Percentiles rank a stretch among this genome's conserved stretches.
Evolutionary conservation across 2,888 invertebrate species (phyloP).

Genomic region (Troides oblongomaculatus): DNA sequence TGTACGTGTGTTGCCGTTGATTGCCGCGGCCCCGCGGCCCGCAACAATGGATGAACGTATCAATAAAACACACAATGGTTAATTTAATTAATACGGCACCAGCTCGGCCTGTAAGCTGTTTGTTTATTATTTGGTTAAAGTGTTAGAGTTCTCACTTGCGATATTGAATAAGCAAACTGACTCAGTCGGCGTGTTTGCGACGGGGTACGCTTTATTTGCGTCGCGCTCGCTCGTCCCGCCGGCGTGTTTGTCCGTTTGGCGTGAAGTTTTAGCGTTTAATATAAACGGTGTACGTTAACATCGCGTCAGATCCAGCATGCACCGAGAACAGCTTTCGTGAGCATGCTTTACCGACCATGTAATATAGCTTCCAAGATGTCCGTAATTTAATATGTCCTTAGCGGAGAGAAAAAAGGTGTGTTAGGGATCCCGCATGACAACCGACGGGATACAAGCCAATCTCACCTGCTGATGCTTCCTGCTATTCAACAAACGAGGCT

Average conservation of each 20-base stretch:
- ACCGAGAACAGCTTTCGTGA: too few species aligned
- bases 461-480: too few species aligned
- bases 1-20: too few species aligned
- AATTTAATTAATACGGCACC: not conserved
- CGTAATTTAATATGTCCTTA: too few species aligned
- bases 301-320: too few species aligned
- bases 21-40: too few species aligned
- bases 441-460: too few species aligned
- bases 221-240: slow-evolving; percentile 5
- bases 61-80: not conserved
- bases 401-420: too few species aligned
- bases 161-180: slow-evolving; percentile 19
- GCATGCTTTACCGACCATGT: too few species aligned
- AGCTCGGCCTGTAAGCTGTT: not conserved
- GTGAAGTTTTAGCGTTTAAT: slow-evolving; percentile 1
- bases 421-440: too few species aligned
- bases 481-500: too few species aligned
- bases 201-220: slow-evolving; percentile 8
- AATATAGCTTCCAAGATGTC: too few species aligned
- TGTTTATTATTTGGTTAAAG: slow-evolving; percentile 18
- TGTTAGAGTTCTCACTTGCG: slow-evolving; percentile 26
- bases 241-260: not conserved
- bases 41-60: not conserved
- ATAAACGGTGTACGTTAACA: not conserved
- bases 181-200: slow-evolving; percentile 7